Conservation (phyloP, 2,113 vertebrate species). For the Ptilorrhoa leucosticta region DNA sequence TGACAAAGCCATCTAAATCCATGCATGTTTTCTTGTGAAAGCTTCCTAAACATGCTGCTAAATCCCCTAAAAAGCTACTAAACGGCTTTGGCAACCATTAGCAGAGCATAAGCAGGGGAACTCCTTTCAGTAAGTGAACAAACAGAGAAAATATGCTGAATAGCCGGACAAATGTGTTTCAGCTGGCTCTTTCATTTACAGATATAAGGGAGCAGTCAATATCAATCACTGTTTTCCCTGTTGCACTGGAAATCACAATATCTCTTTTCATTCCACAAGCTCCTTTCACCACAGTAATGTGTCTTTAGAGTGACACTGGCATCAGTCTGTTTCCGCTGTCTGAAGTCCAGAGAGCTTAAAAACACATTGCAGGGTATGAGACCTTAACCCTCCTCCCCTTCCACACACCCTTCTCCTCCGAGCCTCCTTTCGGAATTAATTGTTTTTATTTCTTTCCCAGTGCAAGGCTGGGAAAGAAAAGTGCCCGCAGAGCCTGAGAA, state of each 20-base stretch:
- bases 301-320: slow-evolving; percentile 73
- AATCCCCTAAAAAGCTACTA: slow-evolving; percentile 75
- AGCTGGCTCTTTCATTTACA: slow-evolving; percentile 74
- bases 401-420: neutral
- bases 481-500: neutral
- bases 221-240: slow-evolving; percentile 76
- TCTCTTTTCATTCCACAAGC: slow-evolving; percentile 71
- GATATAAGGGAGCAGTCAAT: slow-evolving; percentile 65
- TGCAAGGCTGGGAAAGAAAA: slow-evolving; percentile 10
- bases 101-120: slow-evolving; percentile 59
- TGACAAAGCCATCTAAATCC: slow-evolving; percentile 74
- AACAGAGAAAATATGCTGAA: slow-evolving; percentile 76
- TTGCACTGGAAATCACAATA: slow-evolving; percentile 72
- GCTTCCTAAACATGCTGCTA: slow-evolving; percentile 74
- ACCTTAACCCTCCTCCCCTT: slow-evolving; percentile 59
- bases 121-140: slow-evolving; percentile 75
- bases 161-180: slow-evolving; percentile 73
- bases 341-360: slow-evolving; percentile 71
- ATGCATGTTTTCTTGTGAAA: slow-evolving; percentile 68
- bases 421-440: slow-evolving; percentile 39
- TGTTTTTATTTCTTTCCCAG: slow-evolving; percentile 44
- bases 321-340: slow-evolving; percentile 71
- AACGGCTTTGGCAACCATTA: slow-evolving; percentile 73
- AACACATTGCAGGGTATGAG: slow-evolving; percentile 65
- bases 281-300: slow-evolving; percentile 70